Conservation (phyloP, 2,888 invertebrate species). For the Cheilosia pagana region DNA sequence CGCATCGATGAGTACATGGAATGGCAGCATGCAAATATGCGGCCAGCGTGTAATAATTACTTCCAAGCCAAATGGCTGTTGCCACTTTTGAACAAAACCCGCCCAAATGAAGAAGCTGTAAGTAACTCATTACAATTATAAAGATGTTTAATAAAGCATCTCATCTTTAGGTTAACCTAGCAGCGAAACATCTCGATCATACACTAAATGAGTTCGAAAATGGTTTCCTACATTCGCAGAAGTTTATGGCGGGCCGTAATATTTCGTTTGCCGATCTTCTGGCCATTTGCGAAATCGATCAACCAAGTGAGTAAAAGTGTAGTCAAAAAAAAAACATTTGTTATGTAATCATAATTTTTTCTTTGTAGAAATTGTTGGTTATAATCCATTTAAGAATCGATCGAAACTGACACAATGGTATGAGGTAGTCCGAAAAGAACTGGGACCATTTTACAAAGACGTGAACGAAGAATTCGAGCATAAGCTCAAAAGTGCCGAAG, state of each 20-base stretch:
- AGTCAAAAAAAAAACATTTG: not conserved
- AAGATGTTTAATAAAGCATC: not conserved
- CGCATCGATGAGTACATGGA: constrained; percentile 89
- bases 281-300: constrained; percentile 91
- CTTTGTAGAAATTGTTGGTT: constrained; percentile 87
- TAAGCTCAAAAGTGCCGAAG: constrained; percentile 78
- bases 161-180: constrained; percentile 77
- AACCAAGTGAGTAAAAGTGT: constrained; percentile 86
- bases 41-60: constrained; percentile 85
- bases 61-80: constrained; percentile 85
- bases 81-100: constrained; percentile 84
- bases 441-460: constrained; percentile 87
- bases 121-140: constrained; percentile 64
- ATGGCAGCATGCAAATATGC: constrained; percentile 89
- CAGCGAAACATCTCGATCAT: constrained; percentile 84
- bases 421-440: constrained; percentile 85
- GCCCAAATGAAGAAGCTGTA: constrained; percentile 83
- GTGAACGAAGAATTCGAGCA: constrained; percentile 83
- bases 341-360: not conserved
- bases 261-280: constrained; percentile 90
- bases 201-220: constrained; percentile 86
- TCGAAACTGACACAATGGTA: constrained; percentile 87
- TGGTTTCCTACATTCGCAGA: constrained; percentile 83
- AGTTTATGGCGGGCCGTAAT: constrained; percentile 86
- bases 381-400: constrained; percentile 86